Base-by-base conservation (phyloP, 37 sponge, comb jelly and placozoan genomes). In the Mnemiopsis leidyi region DNA sequence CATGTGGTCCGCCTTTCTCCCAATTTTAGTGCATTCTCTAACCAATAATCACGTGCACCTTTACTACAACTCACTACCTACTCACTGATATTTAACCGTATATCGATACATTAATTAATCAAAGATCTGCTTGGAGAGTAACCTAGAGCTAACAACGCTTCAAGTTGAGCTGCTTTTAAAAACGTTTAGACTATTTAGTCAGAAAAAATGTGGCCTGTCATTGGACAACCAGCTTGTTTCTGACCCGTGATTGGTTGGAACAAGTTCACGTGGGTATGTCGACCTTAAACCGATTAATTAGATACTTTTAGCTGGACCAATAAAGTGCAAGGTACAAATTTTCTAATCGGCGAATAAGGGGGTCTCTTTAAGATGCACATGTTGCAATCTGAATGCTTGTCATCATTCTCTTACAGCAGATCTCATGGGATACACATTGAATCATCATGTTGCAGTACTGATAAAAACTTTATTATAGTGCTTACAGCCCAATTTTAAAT, bases 271-370 rank as follows among this genome's bases (percentile, higher is more conserved):
- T 77, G 79, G 32, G 32, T n/a, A 0, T 32, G 33, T 31, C 79
- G 36, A 32, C 79, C 16, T 26, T 9, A 31, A 48, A 77, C 32
- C 36, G 79, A 77, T 77, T 77, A 77, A 77, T 77, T 34, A 77
- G 79, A 77, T 34, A 77, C 32, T 77, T 77, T 77, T 77, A 77
- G 79, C 32, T 16, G 33, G 79, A 77, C 79, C 79, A 77, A 28
- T 31, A 32, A 26, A 77, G 32, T 32, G 32, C 79, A 31, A 31
- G 79, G 79, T 77, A 77, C 79, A 77, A 77, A 77, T 77, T 77
- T 77, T 77, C 79, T 77, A 77, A 77, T 77, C 79, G 33, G 36
- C 32, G 79, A 48, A 48, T 32, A 34, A 77, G 79, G 79, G 79
- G 79, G 79, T 77, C 79, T 32, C n/a, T 32, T 77, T 28, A 77